These are phyloP conservation scores for Serrognathus titanus DNA, from an alignment of 2,888 invertebrate species.

Conservation along the genomic window DNA sequence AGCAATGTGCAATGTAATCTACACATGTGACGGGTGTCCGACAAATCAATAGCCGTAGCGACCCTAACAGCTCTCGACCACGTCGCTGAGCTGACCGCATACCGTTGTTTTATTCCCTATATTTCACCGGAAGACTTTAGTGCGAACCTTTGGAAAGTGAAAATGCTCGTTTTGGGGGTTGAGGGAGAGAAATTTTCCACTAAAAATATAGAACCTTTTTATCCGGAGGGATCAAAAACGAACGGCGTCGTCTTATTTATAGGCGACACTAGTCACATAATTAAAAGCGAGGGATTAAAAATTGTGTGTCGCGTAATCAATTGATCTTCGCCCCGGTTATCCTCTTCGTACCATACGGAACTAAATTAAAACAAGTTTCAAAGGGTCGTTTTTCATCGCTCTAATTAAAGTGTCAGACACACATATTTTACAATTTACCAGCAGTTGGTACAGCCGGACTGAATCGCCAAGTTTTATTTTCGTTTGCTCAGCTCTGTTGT, in stretches of 20 bases:
- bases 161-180: slow-evolving; percentile 38
- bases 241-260: neutral
- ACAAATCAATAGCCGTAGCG: slow-evolving; percentile 45
- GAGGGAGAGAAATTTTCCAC: slow-evolving; percentile 26
- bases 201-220: slow-evolving; percentile 27
- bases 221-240: slow-evolving; percentile 5
- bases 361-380: slow-evolving; percentile 46
- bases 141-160: slow-evolving; percentile 38
- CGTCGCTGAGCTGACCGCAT: slow-evolving; percentile 32
- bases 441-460: slow-evolving; percentile 28
- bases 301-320: slow-evolving; percentile 16
- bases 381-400: slow-evolving; percentile 46
- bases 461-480: slow-evolving; percentile 24
- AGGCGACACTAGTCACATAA: neutral
- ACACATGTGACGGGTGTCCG: slow-evolving; percentile 44
- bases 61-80: slow-evolving; percentile 32
- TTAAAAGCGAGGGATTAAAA: slow-evolving; percentile 15
- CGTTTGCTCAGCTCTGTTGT: slow-evolving; percentile 26
- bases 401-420: slow-evolving; percentile 47
- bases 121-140: slow-evolving; percentile 40
- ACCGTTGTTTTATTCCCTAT: slow-evolving; percentile 43
- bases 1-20: slow-evolving; percentile 39
- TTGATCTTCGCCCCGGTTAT: slow-evolving; percentile 12
- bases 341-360: slow-evolving; percentile 31
- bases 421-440: slow-evolving; percentile 43